These are phyloP conservation scores for Thyatira batis DNA, from an alignment of 2,888 invertebrate species.

Conservation along the genomic window DNA sequence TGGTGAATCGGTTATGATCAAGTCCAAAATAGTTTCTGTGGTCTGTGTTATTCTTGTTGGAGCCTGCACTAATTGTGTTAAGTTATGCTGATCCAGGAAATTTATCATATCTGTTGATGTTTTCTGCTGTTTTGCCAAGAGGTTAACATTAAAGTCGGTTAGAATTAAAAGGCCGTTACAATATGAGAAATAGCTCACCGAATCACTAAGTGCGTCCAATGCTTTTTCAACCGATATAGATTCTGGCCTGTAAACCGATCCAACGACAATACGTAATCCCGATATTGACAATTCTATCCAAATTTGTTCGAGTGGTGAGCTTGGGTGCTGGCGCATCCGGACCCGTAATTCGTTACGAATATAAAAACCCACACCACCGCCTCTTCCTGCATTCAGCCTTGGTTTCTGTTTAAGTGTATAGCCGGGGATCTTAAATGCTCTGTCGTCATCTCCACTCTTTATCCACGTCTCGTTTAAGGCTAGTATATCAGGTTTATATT, in stretches of 20 bases:
- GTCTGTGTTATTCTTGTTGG: slow-evolving; percentile 14
- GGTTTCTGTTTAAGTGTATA: slow-evolving; percentile 11
- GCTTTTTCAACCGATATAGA: slow-evolving; percentile 7
- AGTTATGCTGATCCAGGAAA: background rate
- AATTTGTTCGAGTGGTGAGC: slow-evolving; percentile 20
- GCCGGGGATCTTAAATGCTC: no score
- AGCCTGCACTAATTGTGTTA: background rate
- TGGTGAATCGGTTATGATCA: slow-evolving; percentile 13
- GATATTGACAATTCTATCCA: slow-evolving; percentile 22
- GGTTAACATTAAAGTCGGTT: slow-evolving; percentile 16
- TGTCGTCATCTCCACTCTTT: slow-evolving; percentile 6
- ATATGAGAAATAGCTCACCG: slow-evolving; percentile 7
- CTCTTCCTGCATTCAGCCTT: no score
- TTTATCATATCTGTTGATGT: background rate
- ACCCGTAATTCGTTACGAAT: background rate
- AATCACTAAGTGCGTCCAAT: slow-evolving; percentile 19
- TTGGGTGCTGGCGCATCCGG: slow-evolving; percentile 8
- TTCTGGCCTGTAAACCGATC: slow-evolving; percentile 23
- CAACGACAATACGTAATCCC: slow-evolving; percentile 19
- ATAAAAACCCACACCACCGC: slow-evolving; percentile 17
- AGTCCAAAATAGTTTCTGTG: slow-evolving; percentile 11
- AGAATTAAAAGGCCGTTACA: slow-evolving; percentile 14
- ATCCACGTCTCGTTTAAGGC: slow-evolving; percentile 21
- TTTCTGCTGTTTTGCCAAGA: background rate
- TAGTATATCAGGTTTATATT: slow-evolving; percentile 14